Conservation (phyloP, 2,797 vertebrate species). For the Typhlichthys eigenmanni region DNA sequence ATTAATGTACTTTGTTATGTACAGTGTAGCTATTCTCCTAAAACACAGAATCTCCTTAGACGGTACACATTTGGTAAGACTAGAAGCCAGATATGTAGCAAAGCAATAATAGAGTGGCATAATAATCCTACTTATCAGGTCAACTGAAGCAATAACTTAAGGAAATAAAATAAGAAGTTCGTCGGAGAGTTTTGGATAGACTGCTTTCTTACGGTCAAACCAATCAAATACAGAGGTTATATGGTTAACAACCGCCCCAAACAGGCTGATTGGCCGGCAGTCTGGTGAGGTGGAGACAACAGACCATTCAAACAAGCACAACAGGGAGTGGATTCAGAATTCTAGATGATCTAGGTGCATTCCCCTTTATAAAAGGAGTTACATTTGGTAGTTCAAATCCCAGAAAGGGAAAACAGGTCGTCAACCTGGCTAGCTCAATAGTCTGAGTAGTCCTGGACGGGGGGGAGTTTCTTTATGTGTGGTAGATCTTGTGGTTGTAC, state of each 20-base stretch:
- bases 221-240: background rate
- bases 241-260: background rate
- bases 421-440: background rate
- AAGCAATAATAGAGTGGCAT: constrained; percentile 16
- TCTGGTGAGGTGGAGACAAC: background rate
- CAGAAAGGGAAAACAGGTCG: constrained; percentile 14
- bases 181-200: constrained; percentile 27
- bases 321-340: constrained; percentile 35
- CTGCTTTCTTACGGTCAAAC: constrained; percentile 15
- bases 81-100: constrained; percentile 37
- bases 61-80: constrained; percentile 26
- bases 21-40: constrained; percentile 29
- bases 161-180: constrained; percentile 28
- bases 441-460: constrained; percentile 13
- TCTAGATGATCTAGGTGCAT: constrained; percentile 31
- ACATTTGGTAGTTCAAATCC: constrained; percentile 27
- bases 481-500: constrained; percentile 77
- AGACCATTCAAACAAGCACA: constrained; percentile 10
- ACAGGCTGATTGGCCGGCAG: constrained; percentile 1
- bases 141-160: constrained; percentile 79
- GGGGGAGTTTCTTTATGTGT: constrained; percentile 54
- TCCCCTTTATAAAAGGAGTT: constrained; percentile 11
- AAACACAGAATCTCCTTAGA: constrained; percentile 31
- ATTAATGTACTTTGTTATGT: constrained; percentile 13
- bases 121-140: constrained; percentile 69